Evolutionary conservation across 1,140 invertebrate genomes (phyloP), one percentile per base, ranked within the genome.

Genomic region (Pollicipes pollicipes): DNA sequence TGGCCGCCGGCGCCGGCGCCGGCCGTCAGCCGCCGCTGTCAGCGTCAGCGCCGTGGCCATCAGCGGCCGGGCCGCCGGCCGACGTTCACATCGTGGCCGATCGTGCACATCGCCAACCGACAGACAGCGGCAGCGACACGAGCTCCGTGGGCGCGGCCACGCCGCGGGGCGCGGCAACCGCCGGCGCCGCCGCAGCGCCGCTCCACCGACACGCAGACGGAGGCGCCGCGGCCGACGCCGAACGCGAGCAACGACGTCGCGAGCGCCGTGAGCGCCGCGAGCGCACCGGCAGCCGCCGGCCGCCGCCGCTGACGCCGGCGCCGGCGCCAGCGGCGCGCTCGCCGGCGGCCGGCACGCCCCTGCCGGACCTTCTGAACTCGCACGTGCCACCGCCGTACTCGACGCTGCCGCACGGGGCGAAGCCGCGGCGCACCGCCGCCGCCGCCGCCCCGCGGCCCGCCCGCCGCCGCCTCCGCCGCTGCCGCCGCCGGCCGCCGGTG

Each of bases 281-380:
- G 29, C 72, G 73, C 26, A 37, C 72, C 68, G 30, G 16, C 30
- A 24, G 72, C 32, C 68, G 69, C 27, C 6, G 13, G 45, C 45
- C 45, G 45, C 45, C 45, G 45, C 45, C 45, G 6, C 6, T 3
- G 17, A 10, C 45, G 45, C 6, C 45, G 6, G 17, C 17, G 10
- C 13, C 10, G 8, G 10, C 71, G 70, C 31, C 68, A 68, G n/a
- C 71, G 70, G 78, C 79, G 10, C 74, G n/a, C n/a, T n/a, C n/a
- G n/a, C n/a, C n/a, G n/a, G n/a, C n/a, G n/a, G n/a, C n/a, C n/a
- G n/a, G n/a, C n/a, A n/a, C n/a, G n/a, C n/a, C 78, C 16, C 75
- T 83, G 27, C 81, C 82, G 6, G 82, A 83, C 73, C 77, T 83
- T 29, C 77, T 83, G 10, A 79, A 83, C 73, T 82, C 81, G 8